Evolutionary conservation across 2,797 vertebrate genomes (phyloP).

Genomic region (Phrynocephalus forsythii): DNA sequence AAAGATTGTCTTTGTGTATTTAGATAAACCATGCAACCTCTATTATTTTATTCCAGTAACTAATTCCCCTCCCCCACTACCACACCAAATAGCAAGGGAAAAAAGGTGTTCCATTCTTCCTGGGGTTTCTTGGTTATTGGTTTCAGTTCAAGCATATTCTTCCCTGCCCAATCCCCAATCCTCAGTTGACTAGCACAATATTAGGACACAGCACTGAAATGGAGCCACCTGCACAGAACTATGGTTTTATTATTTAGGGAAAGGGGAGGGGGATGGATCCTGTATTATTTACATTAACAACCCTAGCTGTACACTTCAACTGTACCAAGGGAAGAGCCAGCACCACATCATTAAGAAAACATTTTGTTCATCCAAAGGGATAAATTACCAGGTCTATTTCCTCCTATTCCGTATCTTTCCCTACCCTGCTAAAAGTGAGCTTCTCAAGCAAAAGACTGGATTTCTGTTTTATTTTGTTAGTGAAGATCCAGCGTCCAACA

Average conservation of each 20-base stretch:
- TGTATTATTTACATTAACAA: conserved; percentile 72
- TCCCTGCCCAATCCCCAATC: neutral
- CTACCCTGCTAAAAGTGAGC: neutral
- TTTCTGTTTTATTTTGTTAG: neutral
- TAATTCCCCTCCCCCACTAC: neutral
- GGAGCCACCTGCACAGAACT: conserved; percentile 57
- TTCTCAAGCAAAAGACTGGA: conserved; percentile 5
- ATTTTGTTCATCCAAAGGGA: conserved; percentile 67
- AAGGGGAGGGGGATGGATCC: conserved; percentile 41
- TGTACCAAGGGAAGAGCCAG: conserved; percentile 66
- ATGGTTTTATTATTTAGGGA: conserved; percentile 69
- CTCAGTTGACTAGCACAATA: neutral
- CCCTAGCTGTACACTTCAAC: conserved; percentile 69
- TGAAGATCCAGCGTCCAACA: neutral
- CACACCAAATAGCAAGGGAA: neutral
- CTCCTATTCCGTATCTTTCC: neutral
- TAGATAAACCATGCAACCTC: neutral
- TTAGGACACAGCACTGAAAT: conserved; percentile 11
- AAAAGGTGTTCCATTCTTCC: neutral
- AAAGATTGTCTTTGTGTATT: neutral
- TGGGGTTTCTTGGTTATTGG: neutral
- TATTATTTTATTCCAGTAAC: neutral
- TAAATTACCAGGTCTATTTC: neutral
- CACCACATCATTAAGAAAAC: conserved; percentile 69
- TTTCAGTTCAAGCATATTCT: neutral